These are phyloP conservation scores for Bombylius major DNA, from an alignment of 2,888 invertebrate species.

Conservation along the genomic window DNA sequence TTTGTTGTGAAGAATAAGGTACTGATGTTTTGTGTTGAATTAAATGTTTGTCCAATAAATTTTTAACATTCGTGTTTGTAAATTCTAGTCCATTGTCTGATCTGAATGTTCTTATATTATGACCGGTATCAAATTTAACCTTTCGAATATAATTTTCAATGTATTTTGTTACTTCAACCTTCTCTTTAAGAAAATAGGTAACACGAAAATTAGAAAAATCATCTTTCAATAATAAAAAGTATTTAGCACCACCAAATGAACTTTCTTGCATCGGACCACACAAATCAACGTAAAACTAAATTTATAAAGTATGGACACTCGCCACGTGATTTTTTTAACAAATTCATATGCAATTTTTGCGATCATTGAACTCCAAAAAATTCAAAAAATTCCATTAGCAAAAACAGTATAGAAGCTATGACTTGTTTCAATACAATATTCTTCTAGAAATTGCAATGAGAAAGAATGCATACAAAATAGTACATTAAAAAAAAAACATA, in stretches of 20 bases:
- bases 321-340: no score
- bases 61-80: conserved; percentile 7
- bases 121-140: no score
- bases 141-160: background rate
- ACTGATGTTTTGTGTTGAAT: conserved; percentile 11
- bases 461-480: no score
- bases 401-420: no score
- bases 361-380: no score
- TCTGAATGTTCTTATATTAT: background rate
- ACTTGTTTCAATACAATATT: no score
- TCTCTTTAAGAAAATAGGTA: conserved; percentile 8
- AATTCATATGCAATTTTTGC: no score
- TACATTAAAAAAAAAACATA: no score
- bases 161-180: conserved; percentile 3
- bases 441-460: no score
- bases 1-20: conserved; percentile 14
- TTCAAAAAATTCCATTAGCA: no score
- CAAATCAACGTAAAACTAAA: conserved; percentile 6
- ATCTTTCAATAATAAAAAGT: conserved; percentile 12
- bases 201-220: conserved; percentile 4
- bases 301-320: no score
- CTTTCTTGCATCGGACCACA: conserved; percentile 4
- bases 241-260: conserved; percentile 1
- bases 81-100: conserved; percentile 10
- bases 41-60: conserved; percentile 3